Evolutionary conservation across 2,797 vertebrate genomes (phyloP).

Genomic region (Catharus ustulatus): DNA sequence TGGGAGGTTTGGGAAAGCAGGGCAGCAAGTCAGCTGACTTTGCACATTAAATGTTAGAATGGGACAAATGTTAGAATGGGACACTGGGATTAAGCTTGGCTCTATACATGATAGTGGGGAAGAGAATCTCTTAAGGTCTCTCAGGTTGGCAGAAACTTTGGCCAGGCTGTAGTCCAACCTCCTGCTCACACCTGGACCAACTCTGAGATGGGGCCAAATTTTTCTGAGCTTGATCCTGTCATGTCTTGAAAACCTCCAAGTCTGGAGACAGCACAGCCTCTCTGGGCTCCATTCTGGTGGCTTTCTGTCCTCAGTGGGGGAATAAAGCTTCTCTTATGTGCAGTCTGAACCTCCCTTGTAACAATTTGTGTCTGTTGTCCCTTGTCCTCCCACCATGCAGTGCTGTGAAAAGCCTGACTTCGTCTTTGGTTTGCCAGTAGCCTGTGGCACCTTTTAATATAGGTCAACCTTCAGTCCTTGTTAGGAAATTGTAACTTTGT

Average conservation of each 20-base stretch:
- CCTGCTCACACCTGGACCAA: neutral
- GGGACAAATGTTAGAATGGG: neutral
- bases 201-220: neutral
- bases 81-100: fast-evolving
- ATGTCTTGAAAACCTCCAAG: neutral
- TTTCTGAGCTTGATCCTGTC: neutral
- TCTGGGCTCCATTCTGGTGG: neutral
- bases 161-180: neutral
- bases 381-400: neutral
- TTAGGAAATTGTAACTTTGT: constrained; percentile 32
- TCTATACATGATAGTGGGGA: fast-evolving
- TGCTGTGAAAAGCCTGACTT: neutral
- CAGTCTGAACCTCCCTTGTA: neutral
- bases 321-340: neutral
- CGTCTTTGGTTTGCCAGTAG: neutral
- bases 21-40: neutral
- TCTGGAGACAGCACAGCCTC: neutral
- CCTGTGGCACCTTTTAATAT: constrained; percentile 12
- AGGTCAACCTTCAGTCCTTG: constrained; percentile 23
- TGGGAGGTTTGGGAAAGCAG: neutral
- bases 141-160: neutral
- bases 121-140: neutral
- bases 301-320: neutral
- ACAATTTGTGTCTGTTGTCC: neutral
- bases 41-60: neutral